Evolutionary conservation across 2,888 invertebrate species (phyloP), one percentile per base, ranked within the genome.

Genomic region (Stenchaetothrips biformis): DNA sequence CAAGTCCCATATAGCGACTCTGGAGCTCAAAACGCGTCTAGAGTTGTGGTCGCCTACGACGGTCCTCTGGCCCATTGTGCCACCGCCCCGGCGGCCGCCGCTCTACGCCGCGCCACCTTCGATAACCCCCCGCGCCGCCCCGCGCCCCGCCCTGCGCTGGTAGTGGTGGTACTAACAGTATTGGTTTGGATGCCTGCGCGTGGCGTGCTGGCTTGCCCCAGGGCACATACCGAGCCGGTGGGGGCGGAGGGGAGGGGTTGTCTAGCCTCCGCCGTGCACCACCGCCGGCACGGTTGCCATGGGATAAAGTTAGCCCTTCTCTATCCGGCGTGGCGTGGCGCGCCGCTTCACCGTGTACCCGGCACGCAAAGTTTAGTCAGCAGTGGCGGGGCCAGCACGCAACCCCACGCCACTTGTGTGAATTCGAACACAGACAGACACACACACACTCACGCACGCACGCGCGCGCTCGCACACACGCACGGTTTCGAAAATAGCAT

Each of bases 231-330:
- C 67, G 25, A 11, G 21, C 67, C 21, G 6, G n/a, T 7, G n/a
- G 62, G 62, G 62, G 62, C 2, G 62, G n/a, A n/a, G 16, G n/a
- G 18, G 7, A n/a, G 62, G 62, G 67, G 67, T 8, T 4, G 67
- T 74, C 67, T 74, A 74, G 21, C 67, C 67, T 74, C 67, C 67
- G 67, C 67, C 67, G 21, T 74, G 67, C 25, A 74, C 67, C 67
- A 74, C 67, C 67, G 67, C 21, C 25, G 25, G 67, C 67, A 74
- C 25, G 37, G 37, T 37, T 37, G 37, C 37, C 37, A 37, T 37
- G 67, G 67, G 67, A 74, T 74, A 74, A 74, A 74, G 67, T 74
- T 74, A 74, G 21, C 67, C 67, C 67, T 74, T 74, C 67, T 74
- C 67, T 74, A 74, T 74, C 67, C 67, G 25, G 25, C 1, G 67